A percentile compares a stretch with the other conserved stretches of the same genome.
phyloP scores from a whole-genome alignment of 2,888 invertebrate genomes.

The Napeogenes sylphis region DNA sequence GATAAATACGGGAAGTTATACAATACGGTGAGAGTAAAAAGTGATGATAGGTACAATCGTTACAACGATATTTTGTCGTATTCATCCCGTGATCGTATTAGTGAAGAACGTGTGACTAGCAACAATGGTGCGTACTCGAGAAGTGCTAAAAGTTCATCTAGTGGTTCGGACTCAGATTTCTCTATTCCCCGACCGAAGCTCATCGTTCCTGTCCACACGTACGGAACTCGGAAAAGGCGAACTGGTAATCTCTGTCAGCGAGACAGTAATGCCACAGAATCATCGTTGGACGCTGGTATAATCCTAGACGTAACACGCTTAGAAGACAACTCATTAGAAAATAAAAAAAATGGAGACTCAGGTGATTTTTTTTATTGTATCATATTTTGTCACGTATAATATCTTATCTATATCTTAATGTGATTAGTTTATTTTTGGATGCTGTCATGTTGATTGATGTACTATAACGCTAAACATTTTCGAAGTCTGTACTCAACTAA shows the following conservation, averaged over 20 bases:
- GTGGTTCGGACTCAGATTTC: slow-evolving; percentile 82
- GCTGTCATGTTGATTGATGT: slow-evolving; percentile 21
- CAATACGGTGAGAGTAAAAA: slow-evolving; percentile 74
- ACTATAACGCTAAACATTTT: neutral
- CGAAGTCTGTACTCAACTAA: neutral
- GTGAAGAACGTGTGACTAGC: slow-evolving; percentile 52
- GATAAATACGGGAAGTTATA: slow-evolving; percentile 70
- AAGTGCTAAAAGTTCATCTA: slow-evolving; percentile 75
- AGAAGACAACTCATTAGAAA: slow-evolving; percentile 52
- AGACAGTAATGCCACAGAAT: slow-evolving; percentile 68
- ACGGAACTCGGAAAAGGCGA: slow-evolving; percentile 86
- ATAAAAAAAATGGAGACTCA: slow-evolving; percentile 51
- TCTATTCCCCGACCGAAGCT: slow-evolving; percentile 90
- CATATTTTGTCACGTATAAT: slow-evolving; percentile 2
- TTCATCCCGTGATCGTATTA: slow-evolving; percentile 51
- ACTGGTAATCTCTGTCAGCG: slow-evolving; percentile 84
- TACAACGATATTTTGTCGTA: slow-evolving; percentile 67
- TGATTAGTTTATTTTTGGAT: neutral
- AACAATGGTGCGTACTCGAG: slow-evolving; percentile 52
- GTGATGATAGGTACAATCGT: slow-evolving; percentile 70
- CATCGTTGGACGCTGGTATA: slow-evolving; percentile 65
- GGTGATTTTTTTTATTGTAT: slow-evolving; percentile 44
- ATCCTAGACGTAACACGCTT: slow-evolving; percentile 64
- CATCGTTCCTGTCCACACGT: slow-evolving; percentile 92
- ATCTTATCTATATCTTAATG: slow-evolving; percentile 1